Conservation (phyloP, 2,797 vertebrate species). For the Acridotheres tristis region DNA sequence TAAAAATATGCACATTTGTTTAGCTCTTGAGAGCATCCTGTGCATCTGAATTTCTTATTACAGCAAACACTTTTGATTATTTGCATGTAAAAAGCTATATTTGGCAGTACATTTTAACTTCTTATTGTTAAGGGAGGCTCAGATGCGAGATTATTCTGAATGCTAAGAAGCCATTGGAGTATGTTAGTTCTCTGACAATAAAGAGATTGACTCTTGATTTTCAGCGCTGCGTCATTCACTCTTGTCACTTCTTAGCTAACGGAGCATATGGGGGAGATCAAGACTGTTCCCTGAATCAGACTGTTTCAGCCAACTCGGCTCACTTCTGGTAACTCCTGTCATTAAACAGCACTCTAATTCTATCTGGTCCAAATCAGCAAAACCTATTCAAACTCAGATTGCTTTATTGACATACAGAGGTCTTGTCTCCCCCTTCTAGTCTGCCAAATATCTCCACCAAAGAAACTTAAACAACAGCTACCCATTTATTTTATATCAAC, state of each 20-base stretch:
- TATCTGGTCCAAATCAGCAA: neutral
- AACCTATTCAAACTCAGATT: neutral
- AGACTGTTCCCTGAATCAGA: neutral
- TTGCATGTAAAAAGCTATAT: neutral
- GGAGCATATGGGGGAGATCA: fast-evolving
- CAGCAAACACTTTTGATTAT: neutral
- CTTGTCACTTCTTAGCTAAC: neutral
- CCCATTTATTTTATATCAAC: neutral
- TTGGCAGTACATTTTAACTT: neutral
- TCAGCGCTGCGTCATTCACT: fast-evolving
- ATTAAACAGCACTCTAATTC: neutral
- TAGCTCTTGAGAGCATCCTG: neutral
- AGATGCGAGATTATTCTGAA: neutral
- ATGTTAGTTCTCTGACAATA: neutral
- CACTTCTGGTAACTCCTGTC: neutral
- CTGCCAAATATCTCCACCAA: fast-evolving
- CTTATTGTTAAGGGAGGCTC: neutral
- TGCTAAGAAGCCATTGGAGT: neutral
- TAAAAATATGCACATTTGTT: neutral
- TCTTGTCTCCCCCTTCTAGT: neutral
- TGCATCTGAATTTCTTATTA: neutral
- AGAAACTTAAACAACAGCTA: neutral
- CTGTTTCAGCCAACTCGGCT: neutral
- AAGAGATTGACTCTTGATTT: neutral
- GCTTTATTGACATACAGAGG: neutral